Evolutionary conservation across 1,140 invertebrate genomes (phyloP).

Genomic region (Drosophila pruinosa): DNA sequence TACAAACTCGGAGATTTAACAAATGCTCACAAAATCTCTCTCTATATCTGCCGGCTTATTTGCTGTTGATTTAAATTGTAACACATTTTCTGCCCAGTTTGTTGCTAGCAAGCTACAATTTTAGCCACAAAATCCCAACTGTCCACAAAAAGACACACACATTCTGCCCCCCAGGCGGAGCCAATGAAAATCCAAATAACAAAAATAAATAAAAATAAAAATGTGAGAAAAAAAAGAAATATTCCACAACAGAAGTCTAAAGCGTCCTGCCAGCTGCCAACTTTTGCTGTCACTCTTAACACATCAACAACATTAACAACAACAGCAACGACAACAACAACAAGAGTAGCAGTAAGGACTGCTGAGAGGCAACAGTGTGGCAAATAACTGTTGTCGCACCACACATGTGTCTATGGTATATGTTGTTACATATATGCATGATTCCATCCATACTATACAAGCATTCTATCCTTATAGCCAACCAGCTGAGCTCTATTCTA

Average conservation of each 20-base stretch:
- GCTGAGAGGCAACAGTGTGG: constrained; percentile 62
- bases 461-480: not conserved
- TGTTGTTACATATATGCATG: constrained; percentile 1
- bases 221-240: constrained; percentile 1
- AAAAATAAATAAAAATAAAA: constrained; percentile 1
- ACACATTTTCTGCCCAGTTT: constrained; percentile 47
- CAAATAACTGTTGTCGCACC: constrained; percentile 66
- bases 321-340: not conserved
- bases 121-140: constrained; percentile 44
- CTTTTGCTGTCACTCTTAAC: constrained; percentile 19
- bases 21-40: not conserved
- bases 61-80: constrained; percentile 26
- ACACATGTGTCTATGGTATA: not conserved
- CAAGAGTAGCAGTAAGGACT: too few species aligned
- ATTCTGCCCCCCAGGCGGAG: constrained; percentile 1
- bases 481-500: constrained; percentile 49
- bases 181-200: constrained; percentile 63
- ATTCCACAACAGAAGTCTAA: constrained; percentile 5
- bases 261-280: constrained; percentile 14
- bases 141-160: constrained; percentile 21
- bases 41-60: constrained; percentile 14
- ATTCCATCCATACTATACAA: constrained; percentile 10
- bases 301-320: constrained; percentile 18
- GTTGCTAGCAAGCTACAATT: constrained; percentile 63
- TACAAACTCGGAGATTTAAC: constrained; percentile 43